Percentiles rank a stretch among this genome's conserved stretches.
Evolutionary conservation across 1,140 invertebrate species (phyloP).

Genomic region (Temnothorax curvispinosus): DNA sequence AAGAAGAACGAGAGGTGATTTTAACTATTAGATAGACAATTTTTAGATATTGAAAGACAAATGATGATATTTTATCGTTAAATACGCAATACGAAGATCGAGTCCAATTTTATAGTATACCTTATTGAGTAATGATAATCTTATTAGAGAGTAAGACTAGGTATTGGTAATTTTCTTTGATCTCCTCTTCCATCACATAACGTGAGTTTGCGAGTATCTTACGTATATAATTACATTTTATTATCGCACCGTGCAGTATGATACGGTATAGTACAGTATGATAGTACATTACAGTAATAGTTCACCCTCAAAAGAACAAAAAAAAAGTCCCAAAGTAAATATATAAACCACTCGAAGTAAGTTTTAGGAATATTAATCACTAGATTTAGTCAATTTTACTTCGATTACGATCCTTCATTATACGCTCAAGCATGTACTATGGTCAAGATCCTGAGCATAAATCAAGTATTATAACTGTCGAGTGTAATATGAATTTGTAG

Average conservation of each 20-base stretch:
- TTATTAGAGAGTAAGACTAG: conserved; percentile 2
- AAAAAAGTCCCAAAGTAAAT: conserved; percentile 38
- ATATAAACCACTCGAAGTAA: conserved; percentile 20
- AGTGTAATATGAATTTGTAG: conserved; percentile 71
- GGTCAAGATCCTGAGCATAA: conserved; percentile 37
- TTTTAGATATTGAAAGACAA: not conserved
- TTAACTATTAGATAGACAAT: conserved; percentile 6
- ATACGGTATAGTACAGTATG: not conserved
- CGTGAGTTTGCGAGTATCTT: conserved; percentile 26
- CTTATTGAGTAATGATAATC: conserved; percentile 30
- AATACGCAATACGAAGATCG: conserved; percentile 10
- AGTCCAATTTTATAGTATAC: conserved; percentile 32
- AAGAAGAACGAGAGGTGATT: not conserved
- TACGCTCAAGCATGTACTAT: conserved; percentile 56
- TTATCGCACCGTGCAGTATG: conserved; percentile 12
- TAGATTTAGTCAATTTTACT: conserved; percentile 61
- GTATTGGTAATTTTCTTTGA: conserved; percentile 25
- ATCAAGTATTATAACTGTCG: conserved; percentile 69
- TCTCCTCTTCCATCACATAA: conserved; percentile 45
- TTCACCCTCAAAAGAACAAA: conserved; percentile 8
- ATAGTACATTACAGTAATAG: conserved; percentile 12
- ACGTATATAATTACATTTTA: conserved; percentile 40
- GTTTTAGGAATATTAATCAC: conserved; percentile 40
- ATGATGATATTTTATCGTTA: conserved; percentile 36
- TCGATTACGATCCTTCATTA: conserved; percentile 40